These are phyloP conservation scores for Ptiloglossa arizonensis DNA, from an alignment of 1,140 invertebrate species.

Conservation along the genomic window DNA sequence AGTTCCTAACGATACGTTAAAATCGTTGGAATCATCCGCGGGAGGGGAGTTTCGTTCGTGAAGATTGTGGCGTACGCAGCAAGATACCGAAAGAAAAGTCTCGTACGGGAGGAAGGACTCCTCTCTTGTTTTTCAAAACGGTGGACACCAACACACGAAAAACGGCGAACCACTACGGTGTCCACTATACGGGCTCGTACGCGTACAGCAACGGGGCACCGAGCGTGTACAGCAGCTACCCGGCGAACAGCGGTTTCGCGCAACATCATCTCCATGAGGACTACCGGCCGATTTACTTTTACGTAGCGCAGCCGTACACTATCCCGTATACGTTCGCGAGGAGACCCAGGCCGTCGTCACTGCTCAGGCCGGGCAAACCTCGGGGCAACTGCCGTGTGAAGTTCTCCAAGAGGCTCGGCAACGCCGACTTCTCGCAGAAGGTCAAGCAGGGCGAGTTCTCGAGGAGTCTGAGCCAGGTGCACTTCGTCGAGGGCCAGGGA, in stretches of 20 bases:
- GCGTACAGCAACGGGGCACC: conserved; percentile 76
- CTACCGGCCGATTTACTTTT: conserved; percentile 79
- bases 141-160: conserved; percentile 78
- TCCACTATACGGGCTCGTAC: conserved; percentile 76
- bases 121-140: conserved; percentile 62
- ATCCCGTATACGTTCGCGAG: conserved; percentile 78
- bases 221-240: conserved; percentile 69
- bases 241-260: conserved; percentile 50
- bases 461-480: conserved; percentile 77
- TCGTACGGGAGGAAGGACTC: background rate
- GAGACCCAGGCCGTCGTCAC: conserved; percentile 70
- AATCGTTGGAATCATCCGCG: too few relatives aligned
- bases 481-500: conserved; percentile 73
- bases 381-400: conserved; percentile 74
- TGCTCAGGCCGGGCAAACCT: conserved; percentile 69
- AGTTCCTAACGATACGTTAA: too few relatives aligned
- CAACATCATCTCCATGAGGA: conserved; percentile 74
- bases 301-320: conserved; percentile 79
- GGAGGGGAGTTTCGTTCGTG: too few relatives aligned
- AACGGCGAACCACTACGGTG: conserved; percentile 79
- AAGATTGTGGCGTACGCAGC: too few relatives aligned
- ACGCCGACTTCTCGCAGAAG: conserved; percentile 77
- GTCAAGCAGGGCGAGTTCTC: conserved; percentile 79
- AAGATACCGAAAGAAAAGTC: too few relatives aligned
- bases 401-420: conserved; percentile 76